Base-by-base conservation (phyloP, 1,140 invertebrate species). In the Drosophila chauvacae region DNA sequence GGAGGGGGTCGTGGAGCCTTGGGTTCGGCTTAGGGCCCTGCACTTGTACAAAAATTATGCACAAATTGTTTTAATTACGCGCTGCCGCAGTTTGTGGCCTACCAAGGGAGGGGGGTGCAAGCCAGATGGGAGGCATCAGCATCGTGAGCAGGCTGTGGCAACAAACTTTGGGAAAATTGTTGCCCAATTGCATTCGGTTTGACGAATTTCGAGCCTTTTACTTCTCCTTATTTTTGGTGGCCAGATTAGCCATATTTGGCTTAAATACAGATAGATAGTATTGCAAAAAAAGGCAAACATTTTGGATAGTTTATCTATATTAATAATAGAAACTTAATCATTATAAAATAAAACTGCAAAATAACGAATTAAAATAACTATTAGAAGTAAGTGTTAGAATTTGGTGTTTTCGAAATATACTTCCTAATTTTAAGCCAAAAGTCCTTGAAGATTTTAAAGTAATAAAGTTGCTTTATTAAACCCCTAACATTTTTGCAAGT, bases 61-160 rank as follows among this genome's bases (percentile, higher is more conserved):
- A 80, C 71, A 90, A 90, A 90, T 90, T 90, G 85, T 90, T 90
- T 90, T 90, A 90, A 90, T 90, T 90, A 90, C 85, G 85, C 78
- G 81, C 81, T 90, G 85, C 85, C 81, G 74, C 86, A 90, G 84
- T 76, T 90, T 90, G 85, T 68, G 85, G 74, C 73, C 30, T 30
- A 28, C 7, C 4, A 7, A 2, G 56, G 45, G 47, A 59, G 30
- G 14, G 35, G 10, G 23, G 23, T 30, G 57, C 41, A 18, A 26
- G 13, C 11, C 6, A 6, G 4, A 11, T 4, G 5, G 26, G 10
- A 7, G 14, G 20, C 14, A 39, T 23, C 53, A 55, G 23, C 69
- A 63, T 61, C 44, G 50, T 9, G 6, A 7, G 70, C 50, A 37
- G 37, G 56, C 55, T 76, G 53, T 76, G 77, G 63, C 41, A 68